phyloP scores from a whole-genome alignment of 2,113 vertebrate species.

The Epinephelus moara region DNA sequence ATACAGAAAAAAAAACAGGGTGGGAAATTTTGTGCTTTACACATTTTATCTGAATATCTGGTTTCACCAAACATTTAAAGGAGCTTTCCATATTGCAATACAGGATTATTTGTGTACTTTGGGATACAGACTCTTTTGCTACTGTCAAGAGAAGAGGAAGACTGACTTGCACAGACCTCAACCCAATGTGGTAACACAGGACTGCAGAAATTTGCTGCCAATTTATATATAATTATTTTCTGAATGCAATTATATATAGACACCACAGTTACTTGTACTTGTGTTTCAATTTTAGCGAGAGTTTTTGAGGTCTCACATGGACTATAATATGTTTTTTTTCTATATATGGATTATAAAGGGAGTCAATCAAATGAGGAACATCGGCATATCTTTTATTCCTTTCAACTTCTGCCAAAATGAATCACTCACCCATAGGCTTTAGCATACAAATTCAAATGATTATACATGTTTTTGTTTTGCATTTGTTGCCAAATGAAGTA shows the following conservation, averaged over 20 bases:
- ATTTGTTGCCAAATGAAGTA: constrained; percentile 62
- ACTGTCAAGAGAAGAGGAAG: constrained; percentile 74
- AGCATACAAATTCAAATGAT: constrained; percentile 40
- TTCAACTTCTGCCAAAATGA: constrained; percentile 54
- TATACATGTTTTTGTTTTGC: constrained; percentile 36
- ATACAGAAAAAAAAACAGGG: constrained; percentile 82
- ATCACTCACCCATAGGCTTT: constrained; percentile 34
- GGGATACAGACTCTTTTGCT: constrained; percentile 82
- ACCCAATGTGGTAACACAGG: constrained; percentile 74
- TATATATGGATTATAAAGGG: constrained; percentile 66
- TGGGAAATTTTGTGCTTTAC: constrained; percentile 79
- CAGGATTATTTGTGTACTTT: constrained; percentile 78
- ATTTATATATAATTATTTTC: constrained; percentile 81
- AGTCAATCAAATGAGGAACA: constrained; percentile 61
- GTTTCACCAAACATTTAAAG: constrained; percentile 80
- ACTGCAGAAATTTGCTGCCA: constrained; percentile 86
- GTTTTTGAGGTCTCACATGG: constrained; percentile 60
- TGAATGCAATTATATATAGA: constrained; percentile 80
- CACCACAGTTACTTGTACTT: constrained; percentile 66
- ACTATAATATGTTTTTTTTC: constrained; percentile 44
- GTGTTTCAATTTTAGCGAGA: constrained; percentile 65
- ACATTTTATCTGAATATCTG: constrained; percentile 72
- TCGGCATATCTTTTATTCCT: constrained; percentile 57
- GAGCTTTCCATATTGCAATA: constrained; percentile 88
- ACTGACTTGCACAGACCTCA: constrained; percentile 83